Conservation (phyloP, 2,888 invertebrate species). For the Apamea monoglypha region DNA sequence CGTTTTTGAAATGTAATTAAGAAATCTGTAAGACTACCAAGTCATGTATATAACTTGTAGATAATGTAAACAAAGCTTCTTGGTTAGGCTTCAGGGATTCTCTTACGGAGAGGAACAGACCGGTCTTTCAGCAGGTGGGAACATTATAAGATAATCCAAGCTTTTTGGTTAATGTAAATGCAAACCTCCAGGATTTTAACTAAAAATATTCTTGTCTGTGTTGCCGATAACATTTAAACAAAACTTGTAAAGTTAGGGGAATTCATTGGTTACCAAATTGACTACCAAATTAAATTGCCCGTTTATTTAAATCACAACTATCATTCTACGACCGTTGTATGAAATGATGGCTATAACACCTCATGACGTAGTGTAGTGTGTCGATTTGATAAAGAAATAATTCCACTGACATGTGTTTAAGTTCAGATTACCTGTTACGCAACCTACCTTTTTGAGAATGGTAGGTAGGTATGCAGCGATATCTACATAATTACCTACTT, state of each 20-base stretch:
- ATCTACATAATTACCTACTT: not conserved
- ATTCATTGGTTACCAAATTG: not conserved
- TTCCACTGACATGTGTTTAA: not conserved
- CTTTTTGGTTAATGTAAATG: not conserved
- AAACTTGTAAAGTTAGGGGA: not conserved
- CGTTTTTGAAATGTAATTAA: too few relatives aligned
- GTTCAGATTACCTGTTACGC: not conserved
- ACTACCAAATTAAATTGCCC: not conserved
- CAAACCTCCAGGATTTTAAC: not conserved
- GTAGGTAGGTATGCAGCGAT: not conserved
- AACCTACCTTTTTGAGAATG: not conserved
- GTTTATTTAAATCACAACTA: not conserved
- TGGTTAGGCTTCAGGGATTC: too few relatives aligned
- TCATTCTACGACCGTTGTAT: not conserved
- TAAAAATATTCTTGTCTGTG: not conserved
- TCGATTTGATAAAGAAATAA: not conserved
- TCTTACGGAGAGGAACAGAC: too few relatives aligned
- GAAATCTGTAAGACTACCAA: too few relatives aligned
- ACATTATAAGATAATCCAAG: not conserved
- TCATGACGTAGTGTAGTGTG: not conserved
- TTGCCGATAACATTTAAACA: not conserved
- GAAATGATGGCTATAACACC: not conserved
- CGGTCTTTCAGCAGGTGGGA: too few relatives aligned
- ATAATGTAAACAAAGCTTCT: not conserved
- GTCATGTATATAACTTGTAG: not conserved